phyloP scores from a whole-genome alignment of 2,888 invertebrate genomes.

The Acleris cristana region DNA sequence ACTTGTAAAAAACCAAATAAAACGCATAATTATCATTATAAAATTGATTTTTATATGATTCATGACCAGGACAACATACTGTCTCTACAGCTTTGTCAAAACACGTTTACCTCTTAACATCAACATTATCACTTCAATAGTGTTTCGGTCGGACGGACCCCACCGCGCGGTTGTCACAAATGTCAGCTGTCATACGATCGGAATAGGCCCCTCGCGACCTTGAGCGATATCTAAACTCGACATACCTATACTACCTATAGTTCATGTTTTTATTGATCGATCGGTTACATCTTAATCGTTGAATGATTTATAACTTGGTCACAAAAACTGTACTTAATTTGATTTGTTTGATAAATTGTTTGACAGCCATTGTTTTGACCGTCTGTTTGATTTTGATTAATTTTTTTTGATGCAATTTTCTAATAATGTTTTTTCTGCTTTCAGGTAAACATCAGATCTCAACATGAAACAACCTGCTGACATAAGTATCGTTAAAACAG shows the following conservation, averaged over 20 bases:
- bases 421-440: constrained; percentile 24
- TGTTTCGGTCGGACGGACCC: background rate
- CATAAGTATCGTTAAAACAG: constrained; percentile 11
- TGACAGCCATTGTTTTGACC: background rate
- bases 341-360: background rate
- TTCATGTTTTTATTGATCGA: constrained; percentile 8
- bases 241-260: background rate
- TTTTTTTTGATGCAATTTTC: constrained; percentile 1
- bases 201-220: constrained; percentile 14
- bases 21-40: no score
- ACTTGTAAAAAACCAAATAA: no score
- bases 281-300: constrained; percentile 34
- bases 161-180: background rate
- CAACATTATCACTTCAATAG: background rate
- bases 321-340: constrained; percentile 14
- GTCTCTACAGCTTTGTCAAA: no score
- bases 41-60: no score
- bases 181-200: constrained; percentile 16
- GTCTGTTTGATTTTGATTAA: background rate
- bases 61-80: no score
- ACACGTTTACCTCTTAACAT: no score
- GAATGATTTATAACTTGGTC: constrained; percentile 20
- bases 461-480: background rate
- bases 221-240: background rate
- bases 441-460: constrained; percentile 32